These are phyloP conservation scores for Salticus scenicus DNA, from an alignment of 2,888 invertebrate species.

Conservation along the genomic window DNA sequence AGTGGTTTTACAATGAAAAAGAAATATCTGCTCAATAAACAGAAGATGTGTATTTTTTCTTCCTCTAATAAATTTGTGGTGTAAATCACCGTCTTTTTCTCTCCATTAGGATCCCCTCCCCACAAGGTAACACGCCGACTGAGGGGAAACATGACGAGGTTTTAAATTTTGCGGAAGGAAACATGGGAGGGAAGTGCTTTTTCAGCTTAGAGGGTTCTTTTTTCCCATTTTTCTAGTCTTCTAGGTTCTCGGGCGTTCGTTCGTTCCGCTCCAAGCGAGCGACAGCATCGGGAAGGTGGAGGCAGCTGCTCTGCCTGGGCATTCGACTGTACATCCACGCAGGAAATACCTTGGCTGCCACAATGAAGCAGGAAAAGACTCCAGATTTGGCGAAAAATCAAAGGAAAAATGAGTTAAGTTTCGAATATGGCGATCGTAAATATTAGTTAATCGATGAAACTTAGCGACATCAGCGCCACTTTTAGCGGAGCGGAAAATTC, in stretches of 20 bases:
- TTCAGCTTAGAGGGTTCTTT: conserved; percentile 1
- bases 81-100: too few species aligned
- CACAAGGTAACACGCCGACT: not conserved
- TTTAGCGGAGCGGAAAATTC: too few species aligned
- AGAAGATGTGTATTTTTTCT: too few species aligned
- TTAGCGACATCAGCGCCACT: too few species aligned
- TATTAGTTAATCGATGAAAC: too few species aligned
- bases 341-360: conserved; percentile 27
- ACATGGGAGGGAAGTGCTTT: conserved; percentile 9
- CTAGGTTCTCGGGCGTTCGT: conserved; percentile 6
- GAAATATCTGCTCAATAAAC: too few species aligned
- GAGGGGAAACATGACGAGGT: conserved; percentile 6
- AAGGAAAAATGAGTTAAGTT: not conserved
- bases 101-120: too few species aligned
- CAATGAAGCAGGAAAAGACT: not conserved
- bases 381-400: not conserved
- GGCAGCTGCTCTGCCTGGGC: conserved; percentile 22
- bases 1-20: too few species aligned
- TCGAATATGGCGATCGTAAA: too few species aligned
- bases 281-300: conserved; percentile 7
- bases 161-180: conserved; percentile 15
- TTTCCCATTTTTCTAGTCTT: not conserved
- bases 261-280: conserved; percentile 23
- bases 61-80: too few species aligned
- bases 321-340: conserved; percentile 29